Evolutionary conservation across 2,888 invertebrate genomes (phyloP), one percentile per base, ranked within the genome.

Genomic region (Globia sparganii): DNA sequence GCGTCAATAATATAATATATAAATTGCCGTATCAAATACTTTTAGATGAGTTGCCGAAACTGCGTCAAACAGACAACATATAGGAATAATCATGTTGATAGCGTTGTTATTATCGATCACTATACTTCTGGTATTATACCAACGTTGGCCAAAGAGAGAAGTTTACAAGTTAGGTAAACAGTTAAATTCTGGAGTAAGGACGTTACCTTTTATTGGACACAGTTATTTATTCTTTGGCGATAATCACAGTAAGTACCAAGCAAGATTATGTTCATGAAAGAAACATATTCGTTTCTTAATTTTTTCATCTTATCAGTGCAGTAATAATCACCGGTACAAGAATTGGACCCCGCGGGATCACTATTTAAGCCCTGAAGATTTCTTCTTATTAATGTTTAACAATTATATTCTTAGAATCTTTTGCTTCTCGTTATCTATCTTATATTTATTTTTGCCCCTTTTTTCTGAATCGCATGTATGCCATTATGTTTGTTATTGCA

Each of bases 221-320:
- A 78, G 87, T 46, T 90, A 89, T 67, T 73, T 90, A 66, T 88
- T 89, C 66, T 43, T 89, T 8, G 89, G 90, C 0, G 75, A 77
- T 46, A 82, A 82, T 80, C 85, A 87, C 65, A 83, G 89, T 89
- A 65, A 75, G 84, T 84, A 53, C 31, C 13, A 28, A n/a, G 15
- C 5, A 28, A 28, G n/a, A 56, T 56, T 11, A n/a, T 56, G 13
- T 56, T 43, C n/a, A n/a, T 56, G 13, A 56, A 56, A 56, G 56
- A 56, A n/a, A 56, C 2, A n/a, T n/a, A 4, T n/a, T 56, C 0
- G 0, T 56, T 56, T 56, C 56, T 58, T n/a, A 13, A 15, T 58
- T 28, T 15, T 58, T 28, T 56, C n/a, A n/a, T n/a, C 56, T n/a
- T n/a, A 53, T 3, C n/a, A 0, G n/a, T 56, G 46, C 46, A n/a